phyloP scores from a whole-genome alignment of 2,113 vertebrate genomes.

The Dryoscopus gambensis region DNA sequence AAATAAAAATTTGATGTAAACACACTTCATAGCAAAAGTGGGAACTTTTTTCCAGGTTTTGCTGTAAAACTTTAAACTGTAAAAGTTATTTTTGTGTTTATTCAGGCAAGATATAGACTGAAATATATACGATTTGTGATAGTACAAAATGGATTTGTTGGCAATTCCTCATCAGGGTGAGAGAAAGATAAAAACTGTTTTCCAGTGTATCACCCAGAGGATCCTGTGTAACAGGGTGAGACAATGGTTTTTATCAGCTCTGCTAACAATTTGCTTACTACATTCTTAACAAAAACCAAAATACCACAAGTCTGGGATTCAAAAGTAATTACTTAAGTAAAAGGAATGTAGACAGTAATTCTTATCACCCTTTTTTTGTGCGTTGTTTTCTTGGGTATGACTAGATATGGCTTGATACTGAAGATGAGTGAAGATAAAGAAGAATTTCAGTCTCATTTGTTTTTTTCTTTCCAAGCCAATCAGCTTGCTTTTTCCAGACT shows the following conservation, averaged over 20 bases:
- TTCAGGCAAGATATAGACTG: background rate
- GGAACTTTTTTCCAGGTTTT: background rate
- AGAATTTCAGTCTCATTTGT: background rate
- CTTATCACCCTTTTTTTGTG: background rate
- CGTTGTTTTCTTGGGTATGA: background rate
- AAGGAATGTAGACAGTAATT: background rate
- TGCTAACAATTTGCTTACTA: background rate
- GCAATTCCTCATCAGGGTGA: background rate
- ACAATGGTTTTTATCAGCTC: background rate
- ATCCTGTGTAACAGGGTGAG: background rate
- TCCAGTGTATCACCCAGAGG: background rate
- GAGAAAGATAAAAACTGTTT: background rate
- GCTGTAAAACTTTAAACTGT: background rate
- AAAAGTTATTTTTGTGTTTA: background rate
- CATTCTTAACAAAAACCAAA: background rate
- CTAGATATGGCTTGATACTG: background rate
- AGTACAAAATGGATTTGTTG: background rate
- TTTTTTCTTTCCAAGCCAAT: background rate
- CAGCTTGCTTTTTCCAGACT: background rate
- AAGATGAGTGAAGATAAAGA: background rate
- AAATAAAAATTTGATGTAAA: background rate
- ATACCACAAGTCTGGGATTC: background rate
- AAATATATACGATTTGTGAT: background rate
- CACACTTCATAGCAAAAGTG: background rate
- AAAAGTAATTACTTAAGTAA: background rate